Evolutionary conservation across 2,888 invertebrate genomes (phyloP).

Genomic region (Eupithecia vulgata): DNA sequence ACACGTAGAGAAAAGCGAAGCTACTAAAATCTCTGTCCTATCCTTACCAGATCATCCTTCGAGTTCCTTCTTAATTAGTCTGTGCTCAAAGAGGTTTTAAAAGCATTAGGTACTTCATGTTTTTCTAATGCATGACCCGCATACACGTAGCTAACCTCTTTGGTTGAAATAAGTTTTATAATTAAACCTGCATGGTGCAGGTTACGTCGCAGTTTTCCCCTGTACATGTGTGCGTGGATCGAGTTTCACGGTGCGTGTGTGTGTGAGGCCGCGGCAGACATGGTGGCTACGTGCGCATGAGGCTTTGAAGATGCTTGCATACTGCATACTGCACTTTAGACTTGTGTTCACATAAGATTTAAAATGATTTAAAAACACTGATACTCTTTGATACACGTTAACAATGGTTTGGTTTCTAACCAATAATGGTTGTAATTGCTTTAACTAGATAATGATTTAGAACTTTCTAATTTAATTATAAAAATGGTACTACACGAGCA

Average conservation of each 20-base stretch:
- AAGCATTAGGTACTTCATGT: not conserved
- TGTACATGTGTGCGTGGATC: slow-evolving; percentile 58
- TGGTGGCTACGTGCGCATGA: slow-evolving; percentile 65
- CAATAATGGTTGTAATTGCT: not conserved
- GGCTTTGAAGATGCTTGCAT: slow-evolving; percentile 48
- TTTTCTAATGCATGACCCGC: not conserved
- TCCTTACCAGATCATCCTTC: not conserved
- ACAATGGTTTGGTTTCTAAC: not conserved
- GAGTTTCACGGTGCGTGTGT: slow-evolving; percentile 58
- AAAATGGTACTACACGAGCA: not conserved
- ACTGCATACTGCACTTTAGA: slow-evolving; percentile 21
- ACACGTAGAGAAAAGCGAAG: not conserved
- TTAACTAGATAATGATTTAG: not conserved
- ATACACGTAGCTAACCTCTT: not conserved
- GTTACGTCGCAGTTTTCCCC: slow-evolving; percentile 58
- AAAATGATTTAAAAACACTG: not conserved
- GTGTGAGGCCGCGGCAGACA: slow-evolving; percentile 68
- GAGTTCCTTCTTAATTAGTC: not conserved
- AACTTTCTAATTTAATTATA: not conserved
- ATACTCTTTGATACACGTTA: not conserved
- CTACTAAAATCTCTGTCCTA: not conserved
- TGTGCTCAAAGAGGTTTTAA: not conserved
- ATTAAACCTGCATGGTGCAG: slow-evolving; percentile 21
- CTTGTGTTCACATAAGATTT: not conserved
- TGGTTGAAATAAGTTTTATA: slow-evolving; percentile 12